Base-by-base conservation (phyloP, 2,888 invertebrate genomes). In the Cryptophagus acutangulus region DNA sequence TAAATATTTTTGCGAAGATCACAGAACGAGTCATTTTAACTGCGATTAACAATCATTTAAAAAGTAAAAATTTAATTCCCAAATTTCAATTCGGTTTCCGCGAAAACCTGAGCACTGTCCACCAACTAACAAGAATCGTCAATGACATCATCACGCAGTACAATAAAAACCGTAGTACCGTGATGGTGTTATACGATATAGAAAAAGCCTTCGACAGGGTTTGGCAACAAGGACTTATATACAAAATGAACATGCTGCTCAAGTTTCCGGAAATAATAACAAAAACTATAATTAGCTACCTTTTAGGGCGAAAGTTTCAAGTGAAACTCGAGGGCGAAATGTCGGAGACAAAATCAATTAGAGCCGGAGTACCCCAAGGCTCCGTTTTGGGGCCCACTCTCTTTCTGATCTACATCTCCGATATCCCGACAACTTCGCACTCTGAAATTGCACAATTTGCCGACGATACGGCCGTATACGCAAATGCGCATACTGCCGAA, bases 71-170 rank as follows among this genome's bases (percentile, higher is more conserved):
- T n/a, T n/a, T n/a, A n/a, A n/a, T n/a, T n/a, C n/a, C n/a, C n/a
- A n/a, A n/a, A n/a, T n/a, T n/a, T n/a, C 36, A 36, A 13, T 36
- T 36, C 16, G 36, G 36, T 3, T 36, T 36, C 13, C 9, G 36
- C 10, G 4, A 12, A 2, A 13, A 36, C 9, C 3, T 3, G 2
- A 36, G 36, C 28, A 36, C 36, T 2, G 10, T 13, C 3, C 36
- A 20, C 26, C 36, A 36, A 36, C 29, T 36, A 12, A 3, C 28
- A 4, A 12, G 36, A 25, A 28, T 36, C 5, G 28, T 17, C 3
- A 10, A 36, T 10, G 13, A 17, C 14, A 25, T 36, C 25, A 28
- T 28, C 3, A 36, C 3, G 2, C 25, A 36, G 10, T 36, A 13
- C 28, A 36, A 36, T 28, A 4, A 28, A 28, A 36, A 36, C 10